phyloP scores from a whole-genome alignment of 2,113 vertebrate species.

The Crotophaga sulcirostris region DNA sequence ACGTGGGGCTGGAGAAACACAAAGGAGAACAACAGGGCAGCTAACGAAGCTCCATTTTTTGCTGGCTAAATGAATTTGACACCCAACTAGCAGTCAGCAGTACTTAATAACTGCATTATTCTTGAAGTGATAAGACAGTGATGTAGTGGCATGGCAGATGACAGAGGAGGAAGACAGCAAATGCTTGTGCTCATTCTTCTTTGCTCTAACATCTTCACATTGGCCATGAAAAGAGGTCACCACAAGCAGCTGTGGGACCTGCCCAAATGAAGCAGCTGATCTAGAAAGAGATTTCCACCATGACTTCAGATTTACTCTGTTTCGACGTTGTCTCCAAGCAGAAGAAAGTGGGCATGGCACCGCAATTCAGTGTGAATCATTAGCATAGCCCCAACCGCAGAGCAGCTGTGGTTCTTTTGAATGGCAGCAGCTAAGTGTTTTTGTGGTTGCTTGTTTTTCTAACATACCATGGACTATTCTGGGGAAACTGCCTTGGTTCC shows the following conservation, averaged over 20 bases:
- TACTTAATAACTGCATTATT: not conserved
- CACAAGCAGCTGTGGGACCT: not conserved
- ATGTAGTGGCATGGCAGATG: not conserved
- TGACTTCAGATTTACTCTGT: not conserved
- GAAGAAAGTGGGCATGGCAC: not conserved
- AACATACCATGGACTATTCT: not conserved
- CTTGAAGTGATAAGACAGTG: not conserved
- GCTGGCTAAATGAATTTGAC: not conserved
- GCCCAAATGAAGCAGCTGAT: not conserved
- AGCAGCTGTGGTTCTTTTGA: fast-evolving
- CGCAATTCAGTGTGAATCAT: fast-evolving
- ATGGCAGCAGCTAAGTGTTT: not conserved
- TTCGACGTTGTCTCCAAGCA: not conserved
- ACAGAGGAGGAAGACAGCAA: not conserved
- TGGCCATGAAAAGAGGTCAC: not conserved
- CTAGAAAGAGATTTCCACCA: not conserved
- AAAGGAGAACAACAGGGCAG: not conserved
- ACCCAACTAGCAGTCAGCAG: not conserved
- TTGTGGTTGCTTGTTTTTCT: not conserved
- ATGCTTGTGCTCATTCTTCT: not conserved
- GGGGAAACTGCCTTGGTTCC: not conserved
- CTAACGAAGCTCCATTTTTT: not conserved
- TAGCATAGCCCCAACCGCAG: not conserved
- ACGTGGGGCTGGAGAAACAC: not conserved
- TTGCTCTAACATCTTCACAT: not conserved